Evolutionary conservation across 2,888 invertebrate species (phyloP), one percentile per base, ranked within the genome.

Genomic region (Nymphalis polychloros): DNA sequence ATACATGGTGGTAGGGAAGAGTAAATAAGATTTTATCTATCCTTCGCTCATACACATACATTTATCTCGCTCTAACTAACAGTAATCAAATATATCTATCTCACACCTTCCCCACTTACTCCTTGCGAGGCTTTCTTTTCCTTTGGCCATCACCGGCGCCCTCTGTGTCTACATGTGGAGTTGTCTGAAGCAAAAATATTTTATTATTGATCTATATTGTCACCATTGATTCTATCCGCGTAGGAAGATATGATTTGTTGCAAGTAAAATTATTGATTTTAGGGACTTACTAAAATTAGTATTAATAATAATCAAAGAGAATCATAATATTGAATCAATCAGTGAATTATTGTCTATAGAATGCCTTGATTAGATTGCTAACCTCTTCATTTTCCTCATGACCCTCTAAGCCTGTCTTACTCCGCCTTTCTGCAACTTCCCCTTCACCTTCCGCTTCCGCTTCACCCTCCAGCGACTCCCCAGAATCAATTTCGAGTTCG

Each of bases 81-180:
- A 60, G 64, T 53, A 61, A 47, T 35, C n/a, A 20, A 17, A 31
- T 46, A 61, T 31, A 16, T 55, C 59, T 62, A 57, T 59, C 19
- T 48, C 23, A 41, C 19, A 19, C 60, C 20, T 68, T 67, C 63
- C 65, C 63, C 68, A 49, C 61, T 85, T 81, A 93, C 87, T 93
- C 93, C 83, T 90, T 91, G 76, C 93, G 92, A 27, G 90, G 84
- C 78, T 92, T 92, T 76, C 93, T 83, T 80, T 91, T 92, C 78
- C 93, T 78, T 64, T 90, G 92, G 0, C 88, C 90, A 80, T 93
- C 93, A 71, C 92, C 93, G 0, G 89, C 87, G 73, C 84, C 90
- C 31, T 89, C 90, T 1, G 86, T 76, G 76, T 87, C 88, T 16
- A 78, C 80, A 3, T 76, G 71, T 0, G 85, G 81, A 16, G 82